These are phyloP conservation scores for Nephrotoma flavescens DNA, from an alignment of 2,888 invertebrate species.

Conservation along the genomic window DNA sequence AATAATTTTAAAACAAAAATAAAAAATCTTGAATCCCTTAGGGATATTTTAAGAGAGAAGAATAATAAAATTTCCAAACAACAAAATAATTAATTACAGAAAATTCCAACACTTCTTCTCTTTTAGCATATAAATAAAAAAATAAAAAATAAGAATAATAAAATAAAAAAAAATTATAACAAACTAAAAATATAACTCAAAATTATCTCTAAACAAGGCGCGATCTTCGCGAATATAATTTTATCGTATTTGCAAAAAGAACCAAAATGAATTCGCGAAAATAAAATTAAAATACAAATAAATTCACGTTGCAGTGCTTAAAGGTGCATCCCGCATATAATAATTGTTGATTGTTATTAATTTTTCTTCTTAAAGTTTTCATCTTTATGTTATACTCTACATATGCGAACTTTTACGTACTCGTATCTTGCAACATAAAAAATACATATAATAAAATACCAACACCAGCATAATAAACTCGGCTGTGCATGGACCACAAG, in stretches of 20 bases:
- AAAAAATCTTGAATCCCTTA: background rate
- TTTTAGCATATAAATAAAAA: background rate
- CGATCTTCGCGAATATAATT: background rate
- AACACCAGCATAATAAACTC: background rate
- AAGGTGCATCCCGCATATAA: conserved; percentile 3
- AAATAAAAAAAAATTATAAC: background rate
- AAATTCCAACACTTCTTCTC: conserved; percentile 4
- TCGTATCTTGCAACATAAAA: background rate
- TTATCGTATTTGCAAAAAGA: background rate
- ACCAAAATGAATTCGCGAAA: background rate
- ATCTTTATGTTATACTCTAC: background rate
- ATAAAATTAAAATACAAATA: background rate
- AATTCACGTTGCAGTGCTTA: background rate
- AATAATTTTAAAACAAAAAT: background rate
- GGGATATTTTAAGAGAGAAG: background rate
- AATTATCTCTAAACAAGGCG: conserved; percentile 1
- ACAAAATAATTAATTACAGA: conserved; percentile 1
- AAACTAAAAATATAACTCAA: background rate
- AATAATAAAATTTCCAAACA: conserved; percentile 1
- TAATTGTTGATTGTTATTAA: conserved; percentile 1
- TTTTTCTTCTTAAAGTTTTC: background rate
- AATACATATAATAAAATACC: background rate
- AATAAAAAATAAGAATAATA: background rate
- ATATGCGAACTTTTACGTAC: background rate
- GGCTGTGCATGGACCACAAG: background rate